Percentiles rank a stretch among this genome's conserved stretches.
Evolutionary conservation across 2,888 invertebrate species (phyloP).

Genomic region (Drosophila longiperda): DNA sequence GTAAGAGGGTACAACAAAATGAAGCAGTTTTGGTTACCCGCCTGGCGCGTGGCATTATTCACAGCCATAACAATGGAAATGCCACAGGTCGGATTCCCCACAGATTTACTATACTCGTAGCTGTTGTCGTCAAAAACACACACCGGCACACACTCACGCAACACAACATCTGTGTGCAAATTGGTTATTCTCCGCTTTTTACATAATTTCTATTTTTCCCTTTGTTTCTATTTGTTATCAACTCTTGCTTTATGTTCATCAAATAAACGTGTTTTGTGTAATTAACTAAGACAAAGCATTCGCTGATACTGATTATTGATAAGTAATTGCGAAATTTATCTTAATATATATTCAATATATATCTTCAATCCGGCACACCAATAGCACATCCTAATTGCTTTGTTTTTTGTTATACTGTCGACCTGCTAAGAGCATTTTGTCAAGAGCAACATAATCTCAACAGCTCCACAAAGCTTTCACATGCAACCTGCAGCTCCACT

Average conservation of each 20-base stretch:
- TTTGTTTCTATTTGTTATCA: conserved; percentile 13
- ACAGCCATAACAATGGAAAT: conserved; percentile 47
- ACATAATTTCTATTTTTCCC: neutral
- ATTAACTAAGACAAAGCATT: conserved; percentile 37
- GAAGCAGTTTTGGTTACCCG: neutral
- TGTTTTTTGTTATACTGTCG: conserved; percentile 14
- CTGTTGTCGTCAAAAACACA: conserved; percentile 33
- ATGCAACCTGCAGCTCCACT: conserved; percentile 26
- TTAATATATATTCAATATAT: too few species aligned
- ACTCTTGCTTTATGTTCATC: conserved; percentile 39
- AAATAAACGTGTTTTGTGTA: conserved; percentile 41
- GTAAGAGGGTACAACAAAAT: neutral
- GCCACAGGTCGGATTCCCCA: conserved; percentile 44
- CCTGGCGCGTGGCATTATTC: conserved; percentile 23
- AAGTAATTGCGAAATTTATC: conserved; percentile 19
- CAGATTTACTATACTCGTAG: conserved; percentile 32
- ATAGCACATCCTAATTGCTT: neutral
- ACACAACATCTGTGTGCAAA: conserved; percentile 27
- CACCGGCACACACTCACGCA: conserved; percentile 8
- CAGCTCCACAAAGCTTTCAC: conserved; percentile 43
- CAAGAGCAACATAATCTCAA: conserved; percentile 35
- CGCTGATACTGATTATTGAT: conserved; percentile 31
- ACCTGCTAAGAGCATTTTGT: conserved; percentile 57
- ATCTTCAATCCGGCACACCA: too few species aligned
- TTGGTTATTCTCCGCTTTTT: conserved; percentile 24